Base-by-base conservation (phyloP, 2,888 invertebrate genomes). In the Caenorhabditis zanzibari region DNA sequence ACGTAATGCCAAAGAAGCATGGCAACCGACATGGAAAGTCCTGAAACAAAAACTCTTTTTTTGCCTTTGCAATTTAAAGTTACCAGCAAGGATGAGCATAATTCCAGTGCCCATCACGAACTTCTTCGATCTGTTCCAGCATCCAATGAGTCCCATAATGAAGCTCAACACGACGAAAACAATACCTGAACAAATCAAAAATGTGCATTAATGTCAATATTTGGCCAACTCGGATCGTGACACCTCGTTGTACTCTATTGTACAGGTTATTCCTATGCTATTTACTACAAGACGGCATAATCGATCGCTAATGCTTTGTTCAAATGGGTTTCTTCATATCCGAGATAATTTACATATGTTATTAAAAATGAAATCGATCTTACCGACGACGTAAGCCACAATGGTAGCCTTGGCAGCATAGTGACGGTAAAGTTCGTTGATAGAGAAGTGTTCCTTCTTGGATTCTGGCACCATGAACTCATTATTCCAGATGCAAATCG, bases 61-160 rank as follows among this genome's bases (percentile, higher is more conserved):
- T 26, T 7, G 10, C 12, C 10, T 22, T 12, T 35, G 7, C 2
- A 0, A 12, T 35, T 22, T 4, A 9, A 12, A 10, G 5, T 0
- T 59, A 75, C 64, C 71, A 19, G 73, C 73, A 12, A 72, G 28
- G 12, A 80, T 69, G 47, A 83, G 49, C 22, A 83, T 49, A 9
- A 71, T 54, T 66, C 58, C 74, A 14, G 97, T 97, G 69, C 96
- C 96, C 35, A 97, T 96, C 91, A 97, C 96, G 93, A 97, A 96
- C 87, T 96, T 96, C 10, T 97, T 96, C 66, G 96, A 96, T 90
- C 97, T 95, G 93, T 96, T 95, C 96, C 97, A 98, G 93, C 98
- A 98, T 89, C 98, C 97, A 41, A 97, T 96, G 16, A 97, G 95
- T 81, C 98, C 98, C 74, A 97, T 96, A 95, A 97, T 96, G 94